phyloP scores from a whole-genome alignment of 2,113 vertebrate species.

The Peromyscus maniculatus region DNA sequence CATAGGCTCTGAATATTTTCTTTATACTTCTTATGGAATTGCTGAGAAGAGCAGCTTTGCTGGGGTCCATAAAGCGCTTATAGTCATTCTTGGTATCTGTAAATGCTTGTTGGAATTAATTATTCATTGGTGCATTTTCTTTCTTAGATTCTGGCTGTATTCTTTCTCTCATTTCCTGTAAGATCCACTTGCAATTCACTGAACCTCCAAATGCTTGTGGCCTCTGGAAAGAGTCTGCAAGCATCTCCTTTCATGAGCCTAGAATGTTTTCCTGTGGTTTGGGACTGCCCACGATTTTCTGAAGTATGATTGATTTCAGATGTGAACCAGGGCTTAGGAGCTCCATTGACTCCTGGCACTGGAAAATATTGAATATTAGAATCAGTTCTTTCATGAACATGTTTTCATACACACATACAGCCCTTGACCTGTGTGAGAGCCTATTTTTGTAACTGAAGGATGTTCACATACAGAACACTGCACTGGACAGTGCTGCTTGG shows the following conservation, averaged over 20 bases:
- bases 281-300: background rate
- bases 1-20: background rate
- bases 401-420: background rate
- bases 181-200: background rate
- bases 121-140: background rate
- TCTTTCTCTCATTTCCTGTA: background rate
- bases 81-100: background rate
- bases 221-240: background rate
- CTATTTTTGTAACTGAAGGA: background rate
- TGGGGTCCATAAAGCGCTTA: background rate
- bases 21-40: background rate
- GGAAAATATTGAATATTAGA: background rate
- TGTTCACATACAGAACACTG: background rate
- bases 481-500: background rate
- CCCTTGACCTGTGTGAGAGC: fast-evolving
- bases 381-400: background rate
- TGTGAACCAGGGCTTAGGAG: background rate
- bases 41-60: background rate
- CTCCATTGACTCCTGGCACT: background rate
- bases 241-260: fast-evolving
- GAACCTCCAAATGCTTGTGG: background rate
- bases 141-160: background rate
- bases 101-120: background rate
- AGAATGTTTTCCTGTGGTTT: background rate
- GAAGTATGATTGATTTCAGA: background rate